Evolutionary conservation across 2,888 invertebrate genomes (phyloP), one percentile per base, ranked within the genome.

Genomic region (Tetanocera ferruginea): DNA sequence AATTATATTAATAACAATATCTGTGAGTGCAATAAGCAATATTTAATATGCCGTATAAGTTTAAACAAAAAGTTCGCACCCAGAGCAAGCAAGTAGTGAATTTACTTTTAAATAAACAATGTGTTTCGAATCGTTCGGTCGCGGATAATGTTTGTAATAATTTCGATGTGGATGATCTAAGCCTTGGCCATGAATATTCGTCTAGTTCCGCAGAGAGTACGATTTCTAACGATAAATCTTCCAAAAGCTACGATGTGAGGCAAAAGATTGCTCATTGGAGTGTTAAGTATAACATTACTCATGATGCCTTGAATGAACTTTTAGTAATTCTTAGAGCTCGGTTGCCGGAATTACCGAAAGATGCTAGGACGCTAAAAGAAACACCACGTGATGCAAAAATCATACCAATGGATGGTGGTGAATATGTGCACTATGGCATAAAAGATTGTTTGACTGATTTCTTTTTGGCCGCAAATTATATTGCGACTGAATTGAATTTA

Each of bases 381-480:
- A 79, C 77, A 51, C 78, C 79, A 52, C 31, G 69, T 28, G 75
- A 79, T 57, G 43, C 25, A n/a, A 37, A 69, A 60, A 51, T 73
- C n/a, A 57, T 72, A 51, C 23, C 57, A 11, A n/a, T 80, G 11
- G 43, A 34, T 57, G 75, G 72, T 72, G 77, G 72, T 11, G 76
- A 78, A 43, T 78, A 78, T 69, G 51, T 76, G 11, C 78, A 79
- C 64, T 79, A 81, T 67, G 81, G 79, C 1, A 5, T 79, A 19
- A 76, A 78, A 23, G 81, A 81, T 31, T 76, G 76, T 17, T 57
- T 80, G 11, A 76, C 76, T 2, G 76, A 80, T 75, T 78, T 76
- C 6, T 75, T 78, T 17, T 51, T 49, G 43, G 31, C 52, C 31
- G 49, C 51, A 5, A 3, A 52, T 34, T 75, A 62, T 69, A 23